Evolutionary conservation across 2,888 invertebrate species (phyloP), one percentile per base, ranked within the genome.

Genomic region (Bombylius major): DNA sequence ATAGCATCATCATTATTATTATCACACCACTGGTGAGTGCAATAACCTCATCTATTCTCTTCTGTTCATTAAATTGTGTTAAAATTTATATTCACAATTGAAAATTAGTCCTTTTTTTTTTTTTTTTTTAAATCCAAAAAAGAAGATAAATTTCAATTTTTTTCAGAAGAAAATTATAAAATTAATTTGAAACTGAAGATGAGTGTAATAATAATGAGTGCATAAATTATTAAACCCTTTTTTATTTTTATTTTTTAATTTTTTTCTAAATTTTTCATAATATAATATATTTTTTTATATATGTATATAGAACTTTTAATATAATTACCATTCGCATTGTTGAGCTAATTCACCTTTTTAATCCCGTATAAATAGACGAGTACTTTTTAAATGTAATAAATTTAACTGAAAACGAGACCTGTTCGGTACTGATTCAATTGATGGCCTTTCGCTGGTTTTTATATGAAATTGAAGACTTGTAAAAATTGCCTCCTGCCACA

Each of bases 281-380:
- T 11, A 8, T 42, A 11, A 11, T 11, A 42, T 11, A 11, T 42
- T 42, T 11, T 42, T 42, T 42, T 11, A 8, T 42, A 42, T 42
- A 4, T 42, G 2, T 42, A 42, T 42, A 42, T 42, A 42, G 5
- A 11, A 11, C 11, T 4, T 4, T 4, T 42, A 5, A 42, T 54
- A 59, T 54, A 59, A 59, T 69, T 72, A 74, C 74, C 74, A 74
- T 70, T 68, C 73, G 73, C 74, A 74, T 73, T 51, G 70, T 73
- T 71, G 72, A 72, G 71, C 71, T 42, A 42, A 42, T 42, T 11
- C 39, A 11, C 12, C 11, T 11, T 42, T 45, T 50, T 54, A 44
- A 50, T 14, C 50, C 50, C 11, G 8, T 42, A 11, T 48, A 42
- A 1, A 42, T 42, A 11, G 5, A 42, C 39, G 39, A 42, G 39